Base-by-base conservation (phyloP, 2,113 vertebrate species). In the Sminthopsis crassicaudata region DNA sequence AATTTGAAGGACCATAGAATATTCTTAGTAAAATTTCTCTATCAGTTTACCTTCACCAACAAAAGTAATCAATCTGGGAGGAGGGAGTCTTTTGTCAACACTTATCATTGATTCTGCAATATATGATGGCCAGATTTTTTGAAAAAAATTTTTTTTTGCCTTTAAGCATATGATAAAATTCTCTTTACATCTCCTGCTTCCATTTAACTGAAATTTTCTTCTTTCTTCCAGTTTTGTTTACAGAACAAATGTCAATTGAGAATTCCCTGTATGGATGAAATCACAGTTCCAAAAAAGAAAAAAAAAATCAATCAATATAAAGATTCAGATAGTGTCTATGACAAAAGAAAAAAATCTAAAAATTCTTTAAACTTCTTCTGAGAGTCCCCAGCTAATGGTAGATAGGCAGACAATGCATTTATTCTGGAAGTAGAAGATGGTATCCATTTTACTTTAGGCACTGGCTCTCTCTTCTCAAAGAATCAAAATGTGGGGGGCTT, bases 341-440 rank as follows among this genome's bases (percentile, higher is more conserved):
- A 95, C 50, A 95, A 97, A 93, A 96, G 92, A 97, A 97, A 92
- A 97, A 96, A 96, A 97, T 51, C 0, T 1, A 96, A 97, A 97
- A 95, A 90, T 54, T 95, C 91, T 97, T 97, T 95, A 94, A 93
- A 88, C 24, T 96, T 93, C 95, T 97, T 95, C 92, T 97, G 95
- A 95, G 94, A 95, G 88, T 30, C 91, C 46, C 95, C 94, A 93
- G 95, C 94, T 96, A 95, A 97, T 97, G 96, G 96, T 96, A 97
- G 94, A 95, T 84, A 94, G 92, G 67, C 52, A 97, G 96, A 97
- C 92, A 95, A 93, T 26, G 46, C 92, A 95, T 92, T 53, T 46
- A 92, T 89, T 94, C 54, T 94, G 89, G 94, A 94, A 95, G 93
- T 12, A 57, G 53, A 19, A 53, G 93, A 95, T 60, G 24, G 1